phyloP scores from a whole-genome alignment of 2,888 invertebrate genomes.

The Aproaerema taeniolella region DNA sequence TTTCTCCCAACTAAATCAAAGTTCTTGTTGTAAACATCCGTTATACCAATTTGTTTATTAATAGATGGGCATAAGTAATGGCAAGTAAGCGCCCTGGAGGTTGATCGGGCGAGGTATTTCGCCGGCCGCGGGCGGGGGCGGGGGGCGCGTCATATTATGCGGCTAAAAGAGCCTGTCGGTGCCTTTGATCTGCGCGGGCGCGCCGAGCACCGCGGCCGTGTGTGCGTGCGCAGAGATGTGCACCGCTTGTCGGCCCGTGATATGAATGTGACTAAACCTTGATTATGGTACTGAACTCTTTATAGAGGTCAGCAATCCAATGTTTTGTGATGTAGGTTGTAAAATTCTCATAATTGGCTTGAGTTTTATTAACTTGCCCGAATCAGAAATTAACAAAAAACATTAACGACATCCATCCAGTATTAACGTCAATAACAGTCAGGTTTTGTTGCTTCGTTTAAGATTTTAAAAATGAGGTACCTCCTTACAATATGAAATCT shows the following conservation, averaged over 20 bases:
- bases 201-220: slow-evolving; percentile 32
- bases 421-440: slow-evolving; percentile 5
- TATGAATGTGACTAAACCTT: slow-evolving; percentile 76
- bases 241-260: slow-evolving; percentile 72
- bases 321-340: slow-evolving; percentile 40
- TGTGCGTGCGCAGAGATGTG: slow-evolving; percentile 53
- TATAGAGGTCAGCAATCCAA: slow-evolving; percentile 64
- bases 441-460: slow-evolving; percentile 1
- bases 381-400: slow-evolving; percentile 9
- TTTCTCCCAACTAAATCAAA: slow-evolving; percentile 28
- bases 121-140: slow-evolving; percentile 59
- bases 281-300: slow-evolving; percentile 73
- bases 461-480: not conserved
- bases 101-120: slow-evolving; percentile 54
- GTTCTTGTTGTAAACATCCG: slow-evolving; percentile 47
- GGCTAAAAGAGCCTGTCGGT: slow-evolving; percentile 77
- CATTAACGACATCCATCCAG: slow-evolving; percentile 8
- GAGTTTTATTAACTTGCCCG: slow-evolving; percentile 9
- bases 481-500: slow-evolving; percentile 10
- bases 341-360: slow-evolving; percentile 40
- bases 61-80: slow-evolving; percentile 75
- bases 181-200: slow-evolving; percentile 69
- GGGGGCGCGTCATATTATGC: slow-evolving; percentile 75
- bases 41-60: slow-evolving; percentile 73
- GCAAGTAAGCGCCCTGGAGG: slow-evolving; percentile 67